Conservation (phyloP, 1,140 invertebrate genomes). For the Hycleus cichorii region DNA sequence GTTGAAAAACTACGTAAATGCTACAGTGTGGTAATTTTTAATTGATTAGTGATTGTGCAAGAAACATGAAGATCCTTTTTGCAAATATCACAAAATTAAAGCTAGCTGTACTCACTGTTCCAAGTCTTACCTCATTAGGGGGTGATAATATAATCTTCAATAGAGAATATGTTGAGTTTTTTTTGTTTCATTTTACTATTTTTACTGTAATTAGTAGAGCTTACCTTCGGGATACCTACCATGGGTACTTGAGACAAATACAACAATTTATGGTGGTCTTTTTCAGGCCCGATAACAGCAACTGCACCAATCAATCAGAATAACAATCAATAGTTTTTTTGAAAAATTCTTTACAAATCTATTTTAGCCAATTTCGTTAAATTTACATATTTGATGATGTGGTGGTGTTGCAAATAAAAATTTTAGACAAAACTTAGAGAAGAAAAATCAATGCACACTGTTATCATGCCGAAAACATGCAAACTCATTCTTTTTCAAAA, state of each 20-base stretch:
- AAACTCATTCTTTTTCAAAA: neutral
- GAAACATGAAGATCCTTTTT: neutral
- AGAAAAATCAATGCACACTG: conserved; percentile 1
- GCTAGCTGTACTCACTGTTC: conserved; percentile 9
- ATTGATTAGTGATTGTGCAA: neutral
- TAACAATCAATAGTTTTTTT: neutral
- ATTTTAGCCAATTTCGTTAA: neutral
- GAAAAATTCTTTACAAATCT: neutral
- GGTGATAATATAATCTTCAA: conserved; percentile 28
- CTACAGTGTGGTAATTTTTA: neutral
- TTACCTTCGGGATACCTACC: conserved; percentile 44
- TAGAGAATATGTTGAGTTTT: neutral
- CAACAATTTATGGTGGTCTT: conserved; percentile 50
- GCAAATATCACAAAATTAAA: neutral
- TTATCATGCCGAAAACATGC: neutral
- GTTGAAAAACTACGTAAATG: neutral
- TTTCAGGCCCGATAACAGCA: conserved; percentile 41
- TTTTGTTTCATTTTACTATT: neutral
- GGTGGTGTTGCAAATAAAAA: conserved; percentile 5
- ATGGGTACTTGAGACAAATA: conserved; percentile 50
- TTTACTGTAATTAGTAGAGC: neutral
- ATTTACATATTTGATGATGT: neutral
- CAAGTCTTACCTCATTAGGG: conserved; percentile 25
- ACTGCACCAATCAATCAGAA: conserved; percentile 33
- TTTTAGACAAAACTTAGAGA: neutral